Conservation (phyloP, 2,888 invertebrate species). For the Euzetes globulus region DNA sequence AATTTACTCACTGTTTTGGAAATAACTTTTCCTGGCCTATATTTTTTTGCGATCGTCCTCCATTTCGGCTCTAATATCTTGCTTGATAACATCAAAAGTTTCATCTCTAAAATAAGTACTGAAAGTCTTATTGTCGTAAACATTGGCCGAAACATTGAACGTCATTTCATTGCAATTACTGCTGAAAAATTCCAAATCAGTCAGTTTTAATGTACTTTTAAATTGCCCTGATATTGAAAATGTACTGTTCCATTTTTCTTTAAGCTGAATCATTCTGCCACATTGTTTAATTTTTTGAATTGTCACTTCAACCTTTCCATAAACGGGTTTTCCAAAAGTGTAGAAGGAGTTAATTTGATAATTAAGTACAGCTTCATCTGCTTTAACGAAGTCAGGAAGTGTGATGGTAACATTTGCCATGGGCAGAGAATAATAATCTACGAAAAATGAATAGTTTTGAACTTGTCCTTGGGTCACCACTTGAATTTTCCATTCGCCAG, state of each 20-base stretch:
- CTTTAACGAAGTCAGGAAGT: neutral
- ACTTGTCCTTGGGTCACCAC: neutral
- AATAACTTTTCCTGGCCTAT: neutral
- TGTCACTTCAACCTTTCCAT: neutral
- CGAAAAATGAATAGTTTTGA: neutral
- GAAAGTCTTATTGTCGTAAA: neutral
- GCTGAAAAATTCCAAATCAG: too few species aligned
- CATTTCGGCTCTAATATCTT: neutral
- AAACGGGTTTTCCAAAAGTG: slow-evolving; percentile 6
- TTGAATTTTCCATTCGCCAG: neutral
- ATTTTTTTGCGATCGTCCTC: neutral
- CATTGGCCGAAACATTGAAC: neutral
- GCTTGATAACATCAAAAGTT: neutral
- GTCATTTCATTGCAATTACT: neutral
- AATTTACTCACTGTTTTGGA: neutral
- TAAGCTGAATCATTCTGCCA: neutral
- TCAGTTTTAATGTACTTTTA: neutral
- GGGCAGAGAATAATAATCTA: neutral
- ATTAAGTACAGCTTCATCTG: neutral
- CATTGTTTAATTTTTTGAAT: neutral
- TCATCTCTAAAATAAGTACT: neutral
- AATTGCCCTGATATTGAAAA: neutral
- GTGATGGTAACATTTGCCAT: neutral
- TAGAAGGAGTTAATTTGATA: neutral
- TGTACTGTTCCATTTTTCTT: neutral